Conservation (phyloP, 2,888 invertebrate species). For the Linnaemya tessellans region DNA sequence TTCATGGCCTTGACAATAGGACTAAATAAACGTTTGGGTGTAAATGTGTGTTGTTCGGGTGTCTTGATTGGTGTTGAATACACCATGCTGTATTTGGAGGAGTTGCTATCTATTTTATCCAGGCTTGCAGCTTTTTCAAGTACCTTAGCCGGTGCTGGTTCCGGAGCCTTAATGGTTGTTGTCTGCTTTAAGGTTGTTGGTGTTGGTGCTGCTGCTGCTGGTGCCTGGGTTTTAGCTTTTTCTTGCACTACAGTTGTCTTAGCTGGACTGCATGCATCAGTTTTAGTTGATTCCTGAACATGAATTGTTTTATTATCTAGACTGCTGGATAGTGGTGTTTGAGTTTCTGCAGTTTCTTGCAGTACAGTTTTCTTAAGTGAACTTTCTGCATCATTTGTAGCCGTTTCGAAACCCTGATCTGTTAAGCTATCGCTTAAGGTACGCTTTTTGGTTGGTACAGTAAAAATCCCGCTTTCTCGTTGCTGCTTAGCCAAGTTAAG, state of each 20-base stretch:
- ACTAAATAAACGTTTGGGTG: conserved; percentile 74
- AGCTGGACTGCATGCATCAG: not conserved
- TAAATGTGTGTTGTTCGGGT: conserved; percentile 32
- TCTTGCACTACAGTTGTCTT: not conserved
- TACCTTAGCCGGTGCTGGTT: conserved; percentile 68
- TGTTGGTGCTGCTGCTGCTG: not conserved
- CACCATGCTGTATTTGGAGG: conserved; percentile 69
- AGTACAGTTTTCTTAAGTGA: conserved; percentile 72
- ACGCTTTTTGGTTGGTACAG: conserved; percentile 1
- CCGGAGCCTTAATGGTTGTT: conserved; percentile 48
- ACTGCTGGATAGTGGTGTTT: not conserved
- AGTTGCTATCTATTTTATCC: not conserved
- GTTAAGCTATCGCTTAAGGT: conserved; percentile 75
- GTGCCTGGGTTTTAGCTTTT: not conserved
- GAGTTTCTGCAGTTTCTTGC: not conserved
- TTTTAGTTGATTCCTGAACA: not conserved
- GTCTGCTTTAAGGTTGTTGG: not conserved
- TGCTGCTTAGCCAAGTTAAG: not conserved
- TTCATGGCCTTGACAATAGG: conserved; percentile 72
- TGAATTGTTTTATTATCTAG: too few relatives aligned
- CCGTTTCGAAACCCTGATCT: conserved; percentile 82
- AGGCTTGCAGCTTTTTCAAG: not conserved
- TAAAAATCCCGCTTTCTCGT: not conserved
- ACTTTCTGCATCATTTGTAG: conserved; percentile 78
- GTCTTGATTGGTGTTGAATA: conserved; percentile 79